A percentile compares a stretch with the other conserved stretches of the same genome.
Conservation (phyloP, 1,140 invertebrate genomes). For the Melipona quadrifasciata region DNA sequence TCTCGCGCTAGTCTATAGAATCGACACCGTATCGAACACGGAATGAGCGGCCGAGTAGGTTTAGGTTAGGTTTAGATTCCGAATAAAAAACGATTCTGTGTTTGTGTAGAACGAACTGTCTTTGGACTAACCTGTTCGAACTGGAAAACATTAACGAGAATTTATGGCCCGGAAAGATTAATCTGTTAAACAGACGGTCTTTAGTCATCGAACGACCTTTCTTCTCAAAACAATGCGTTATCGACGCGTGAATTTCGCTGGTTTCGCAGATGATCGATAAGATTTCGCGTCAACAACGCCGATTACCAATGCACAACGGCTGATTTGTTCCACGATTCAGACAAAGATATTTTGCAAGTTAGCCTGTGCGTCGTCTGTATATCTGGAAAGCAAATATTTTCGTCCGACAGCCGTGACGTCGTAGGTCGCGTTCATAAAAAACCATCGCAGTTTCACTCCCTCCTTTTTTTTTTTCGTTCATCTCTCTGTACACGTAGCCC, state of each 20-base stretch:
- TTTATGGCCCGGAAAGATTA: slow-evolving; percentile 51
- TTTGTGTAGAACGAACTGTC: slow-evolving; percentile 24
- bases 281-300: background rate
- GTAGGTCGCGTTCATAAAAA: background rate
- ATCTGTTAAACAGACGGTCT: background rate
- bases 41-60: no score
- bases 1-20: no score
- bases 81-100: background rate
- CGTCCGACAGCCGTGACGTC: slow-evolving; percentile 17
- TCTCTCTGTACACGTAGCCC: no score
- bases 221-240: slow-evolving; percentile 22
- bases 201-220: background rate
- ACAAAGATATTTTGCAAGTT: slow-evolving; percentile 26
- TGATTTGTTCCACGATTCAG: background rate
- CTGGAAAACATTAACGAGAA: slow-evolving; percentile 40
- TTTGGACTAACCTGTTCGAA: slow-evolving; percentile 13
- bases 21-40: no score
- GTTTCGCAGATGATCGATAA: slow-evolving; percentile 36
- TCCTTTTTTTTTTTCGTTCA: background rate
- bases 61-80: no score
- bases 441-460: background rate
- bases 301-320: background rate
- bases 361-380: background rate
- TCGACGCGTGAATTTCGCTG: background rate
- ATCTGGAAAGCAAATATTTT: slow-evolving; percentile 40